Conservation (phyloP, 2,113 vertebrate genomes). For the Rana temporaria region DNA sequence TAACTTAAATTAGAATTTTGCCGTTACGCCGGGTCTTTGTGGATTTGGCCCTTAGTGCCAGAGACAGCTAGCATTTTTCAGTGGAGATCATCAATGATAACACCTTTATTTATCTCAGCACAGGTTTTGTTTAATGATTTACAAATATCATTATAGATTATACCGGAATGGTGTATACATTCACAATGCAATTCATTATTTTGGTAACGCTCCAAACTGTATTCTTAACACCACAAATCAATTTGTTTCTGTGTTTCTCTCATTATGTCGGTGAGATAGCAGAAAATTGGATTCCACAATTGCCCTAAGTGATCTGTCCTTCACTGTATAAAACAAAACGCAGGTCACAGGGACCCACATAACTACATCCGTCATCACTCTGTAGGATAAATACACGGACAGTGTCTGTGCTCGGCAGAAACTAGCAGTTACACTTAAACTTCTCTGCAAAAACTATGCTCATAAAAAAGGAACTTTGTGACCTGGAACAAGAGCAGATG, state of each 20-base stretch:
- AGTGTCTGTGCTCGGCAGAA: neutral
- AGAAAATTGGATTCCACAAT: constrained; percentile 12
- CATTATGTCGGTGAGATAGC: neutral
- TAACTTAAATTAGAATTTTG: too few species aligned
- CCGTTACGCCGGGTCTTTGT: too few species aligned
- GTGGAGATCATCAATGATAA: too few species aligned
- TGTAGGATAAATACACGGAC: constrained; percentile 6
- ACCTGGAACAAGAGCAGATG: constrained; percentile 43
- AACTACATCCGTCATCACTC: constrained; percentile 1
- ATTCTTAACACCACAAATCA: constrained; percentile 3
- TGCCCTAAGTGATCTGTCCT: constrained; percentile 34
- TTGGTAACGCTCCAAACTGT: neutral
- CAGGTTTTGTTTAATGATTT: too few species aligned
- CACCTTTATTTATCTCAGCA: too few species aligned
- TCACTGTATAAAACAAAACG: neutral
- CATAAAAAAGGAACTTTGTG: constrained; percentile 47
- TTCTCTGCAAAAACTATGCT: constrained; percentile 18
- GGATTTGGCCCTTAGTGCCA: too few species aligned
- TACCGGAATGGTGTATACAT: too few species aligned
- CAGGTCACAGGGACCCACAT: constrained; percentile 18
- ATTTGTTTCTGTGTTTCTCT: constrained; percentile 23
- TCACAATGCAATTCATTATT: too few species aligned
- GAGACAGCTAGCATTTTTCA: too few species aligned
- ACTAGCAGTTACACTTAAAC: constrained; percentile 27
- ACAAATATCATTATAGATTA: too few species aligned